Base-by-base conservation (phyloP, 2,888 invertebrate genomes). In the Epinotia demarniana region DNA sequence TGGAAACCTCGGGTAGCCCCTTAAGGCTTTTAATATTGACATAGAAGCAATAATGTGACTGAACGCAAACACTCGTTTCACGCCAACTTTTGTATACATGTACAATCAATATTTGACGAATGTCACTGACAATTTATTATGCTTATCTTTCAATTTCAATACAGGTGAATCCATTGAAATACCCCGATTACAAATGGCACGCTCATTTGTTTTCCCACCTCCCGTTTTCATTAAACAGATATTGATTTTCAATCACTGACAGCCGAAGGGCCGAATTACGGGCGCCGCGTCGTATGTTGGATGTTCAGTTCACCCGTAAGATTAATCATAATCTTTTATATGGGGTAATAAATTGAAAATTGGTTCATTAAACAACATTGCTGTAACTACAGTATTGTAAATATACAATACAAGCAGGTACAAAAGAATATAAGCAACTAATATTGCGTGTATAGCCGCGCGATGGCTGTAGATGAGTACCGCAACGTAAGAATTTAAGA, bases 211-310 rank as follows among this genome's bases (percentile, higher is more conserved):
- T 76, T 80, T 78, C 77, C 82, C 83, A 83, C 84, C 83, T 79
- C 68, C 80, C 73, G 73, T 80, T 80, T 78, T 78, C 79, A 81
- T 81, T 85, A 83, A 82, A 81, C 79, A 78, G 70, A 75, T 84
- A 86, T 86, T 83, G 87, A 86, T 86, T 87, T 86, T 84, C 83
- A 84, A 84, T 87, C 85, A 86, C 78, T 77, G 76, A 77, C 76
- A 76, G 73, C 68, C 78, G 80, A 77, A 80, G 77, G 72, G 73
- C 74, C 73, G 63, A 76, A 63, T 76, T 73, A 63, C 53, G 49
- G 67, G 43, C 58, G 57, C 18, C 33, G 58, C 61, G 43, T 53
- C 23, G 57, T 72, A 66, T 61, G 64, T 73, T 62, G 46, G 39
- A 60, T 53, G 61, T 75, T 67, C 61, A 43, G 61, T 75, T 72